These are phyloP conservation scores for Galerucella pusilla DNA, from an alignment of 2,888 invertebrate genomes.

Conservation along the genomic window DNA sequence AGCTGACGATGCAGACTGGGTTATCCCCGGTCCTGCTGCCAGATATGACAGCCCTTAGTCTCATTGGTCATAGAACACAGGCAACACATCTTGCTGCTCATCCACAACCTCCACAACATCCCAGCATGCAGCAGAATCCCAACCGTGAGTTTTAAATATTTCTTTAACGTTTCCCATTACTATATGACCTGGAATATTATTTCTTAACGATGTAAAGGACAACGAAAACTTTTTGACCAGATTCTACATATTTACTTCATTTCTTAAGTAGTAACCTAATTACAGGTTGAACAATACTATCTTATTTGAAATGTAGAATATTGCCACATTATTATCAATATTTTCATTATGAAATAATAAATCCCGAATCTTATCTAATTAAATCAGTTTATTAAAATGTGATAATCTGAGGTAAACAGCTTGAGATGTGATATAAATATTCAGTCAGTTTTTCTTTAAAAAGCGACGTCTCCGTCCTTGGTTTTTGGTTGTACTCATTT, in stretches of 20 bases:
- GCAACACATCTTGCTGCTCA: slow-evolving; percentile 49
- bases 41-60: slow-evolving; percentile 62
- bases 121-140: slow-evolving; percentile 55
- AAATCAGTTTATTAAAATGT: background rate
- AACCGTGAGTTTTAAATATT: slow-evolving; percentile 51
- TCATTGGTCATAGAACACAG: slow-evolving; percentile 59
- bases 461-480: background rate
- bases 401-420: background rate
- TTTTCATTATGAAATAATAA: background rate
- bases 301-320: no score
- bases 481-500: slow-evolving; percentile 14
- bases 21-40: slow-evolving; percentile 62
- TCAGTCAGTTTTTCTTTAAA: slow-evolving; percentile 9
- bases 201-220: no score
- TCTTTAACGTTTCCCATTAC: background rate
- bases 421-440: background rate
- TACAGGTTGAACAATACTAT: no score
- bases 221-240: no score
- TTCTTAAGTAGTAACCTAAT: no score
- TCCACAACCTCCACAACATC: slow-evolving; percentile 54
- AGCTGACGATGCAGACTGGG: slow-evolving; percentile 64
- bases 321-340: background rate
- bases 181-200: no score
- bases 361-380: slow-evolving; percentile 2
- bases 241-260: no score